Conservation (phyloP, 1,140 invertebrate species). For the Drosophila teissieri region DNA sequence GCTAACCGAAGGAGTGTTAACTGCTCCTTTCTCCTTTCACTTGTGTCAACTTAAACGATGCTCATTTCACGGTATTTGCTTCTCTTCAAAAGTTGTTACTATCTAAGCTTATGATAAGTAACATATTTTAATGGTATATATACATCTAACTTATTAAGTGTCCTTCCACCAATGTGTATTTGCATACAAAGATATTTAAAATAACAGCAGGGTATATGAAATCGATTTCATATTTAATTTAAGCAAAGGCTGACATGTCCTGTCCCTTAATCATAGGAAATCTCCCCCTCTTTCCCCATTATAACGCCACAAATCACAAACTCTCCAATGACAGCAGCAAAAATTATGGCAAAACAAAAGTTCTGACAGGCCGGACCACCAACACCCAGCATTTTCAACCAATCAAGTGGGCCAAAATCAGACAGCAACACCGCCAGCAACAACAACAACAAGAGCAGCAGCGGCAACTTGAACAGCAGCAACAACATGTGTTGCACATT, state of each 20-base stretch:
- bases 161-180: too few species aligned
- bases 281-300: not conserved
- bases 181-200: not conserved
- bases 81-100: too few species aligned
- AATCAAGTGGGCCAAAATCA: constrained; percentile 72
- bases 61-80: not conserved
- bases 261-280: constrained; percentile 8
- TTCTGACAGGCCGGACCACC: constrained; percentile 38
- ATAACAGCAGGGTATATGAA: not conserved
- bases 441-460: constrained; percentile 29
- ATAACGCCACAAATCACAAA: constrained; percentile 59
- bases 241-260: not conserved
- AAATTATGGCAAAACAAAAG: constrained; percentile 78
- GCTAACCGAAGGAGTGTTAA: not conserved
- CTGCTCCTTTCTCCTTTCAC: constrained; percentile 35
- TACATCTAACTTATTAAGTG: too few species aligned
- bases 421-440: constrained; percentile 50
- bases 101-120: too few species aligned
- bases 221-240: constrained; percentile 13
- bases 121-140: too few species aligned
- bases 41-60: not conserved
- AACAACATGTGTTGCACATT: constrained; percentile 81
- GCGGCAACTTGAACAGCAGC: constrained; percentile 34
- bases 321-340: constrained; percentile 66
- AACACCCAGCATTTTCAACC: constrained; percentile 65